These are phyloP conservation scores for Gymnoscopelus braueri DNA, from an alignment of 2,797 vertebrate species.

Conservation along the genomic window DNA sequence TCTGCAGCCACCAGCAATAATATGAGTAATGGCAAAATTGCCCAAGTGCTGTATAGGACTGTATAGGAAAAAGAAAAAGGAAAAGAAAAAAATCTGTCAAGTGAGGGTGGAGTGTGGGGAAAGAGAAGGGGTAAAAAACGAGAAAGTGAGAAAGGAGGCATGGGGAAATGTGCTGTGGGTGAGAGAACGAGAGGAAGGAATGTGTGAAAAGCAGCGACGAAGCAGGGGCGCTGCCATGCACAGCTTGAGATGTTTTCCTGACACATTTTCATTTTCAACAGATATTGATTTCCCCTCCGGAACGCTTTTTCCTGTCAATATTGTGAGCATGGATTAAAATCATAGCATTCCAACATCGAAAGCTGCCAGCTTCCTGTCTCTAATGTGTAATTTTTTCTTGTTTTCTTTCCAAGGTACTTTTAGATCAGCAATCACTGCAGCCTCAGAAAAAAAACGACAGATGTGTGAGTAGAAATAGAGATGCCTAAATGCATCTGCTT, in stretches of 20 bases:
- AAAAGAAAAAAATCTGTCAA: conserved; percentile 66
- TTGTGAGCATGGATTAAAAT: conserved; percentile 6
- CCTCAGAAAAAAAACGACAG: conserved; percentile 13
- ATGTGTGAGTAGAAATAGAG: conserved; percentile 35
- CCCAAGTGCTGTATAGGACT: conserved; percentile 77
- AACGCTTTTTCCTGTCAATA: not conserved
- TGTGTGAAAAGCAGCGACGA: not conserved
- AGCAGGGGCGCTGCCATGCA: conserved; percentile 13
- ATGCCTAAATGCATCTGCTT: conserved; percentile 16
- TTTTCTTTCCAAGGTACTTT: conserved; percentile 7
- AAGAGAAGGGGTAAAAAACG: conserved; percentile 45
- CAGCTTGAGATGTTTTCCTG: conserved; percentile 22
- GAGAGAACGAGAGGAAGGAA: not conserved
- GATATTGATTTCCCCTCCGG: conserved; percentile 26
- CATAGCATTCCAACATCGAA: conserved; percentile 10
- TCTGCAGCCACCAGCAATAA: conserved; percentile 80
- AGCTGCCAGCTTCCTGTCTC: not conserved
- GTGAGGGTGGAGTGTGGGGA: conserved; percentile 55
- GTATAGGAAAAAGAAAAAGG: conserved; percentile 42
- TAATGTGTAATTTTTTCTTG: not conserved
- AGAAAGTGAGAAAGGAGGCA: conserved; percentile 19
- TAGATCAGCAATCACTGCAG: conserved; percentile 24
- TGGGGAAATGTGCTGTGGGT: conserved; percentile 5
- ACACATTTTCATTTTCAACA: not conserved
- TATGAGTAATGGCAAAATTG: conserved; percentile 86